These are phyloP conservation scores for Drosophila azteca DNA, from an alignment of 1,140 invertebrate species.

Conservation along the genomic window DNA sequence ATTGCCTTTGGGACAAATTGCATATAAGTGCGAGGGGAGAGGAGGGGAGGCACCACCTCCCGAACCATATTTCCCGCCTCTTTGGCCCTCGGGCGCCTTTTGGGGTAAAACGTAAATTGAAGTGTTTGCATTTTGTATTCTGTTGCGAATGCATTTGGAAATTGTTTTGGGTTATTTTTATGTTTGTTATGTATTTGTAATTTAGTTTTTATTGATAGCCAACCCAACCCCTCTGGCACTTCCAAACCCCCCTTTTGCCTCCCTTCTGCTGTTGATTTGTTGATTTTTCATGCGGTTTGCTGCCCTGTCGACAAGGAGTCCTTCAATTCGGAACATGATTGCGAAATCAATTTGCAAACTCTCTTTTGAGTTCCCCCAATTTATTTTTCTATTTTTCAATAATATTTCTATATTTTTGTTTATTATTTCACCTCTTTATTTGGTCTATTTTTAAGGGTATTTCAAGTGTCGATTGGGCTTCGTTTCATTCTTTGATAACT, in stretches of 20 bases:
- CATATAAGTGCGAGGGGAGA: constrained; percentile 12
- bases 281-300: constrained; percentile 34
- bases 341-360: too few relatives aligned
- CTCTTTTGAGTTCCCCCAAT: too few relatives aligned
- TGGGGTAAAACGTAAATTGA: constrained; percentile 49
- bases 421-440: constrained; percentile 38
- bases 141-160: constrained; percentile 37
- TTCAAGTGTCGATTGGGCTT: too few relatives aligned
- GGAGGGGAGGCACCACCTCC: constrained; percentile 14
- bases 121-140: constrained; percentile 70
- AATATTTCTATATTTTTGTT: neutral
- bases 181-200: constrained; percentile 68
- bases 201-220: constrained; percentile 67
- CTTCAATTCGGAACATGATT: too few relatives aligned
- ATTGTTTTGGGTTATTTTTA: constrained; percentile 54
- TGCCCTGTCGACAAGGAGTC: too few relatives aligned
- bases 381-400: constrained; percentile 16
- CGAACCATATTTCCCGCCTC: neutral
- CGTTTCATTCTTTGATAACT: too few relatives aligned
- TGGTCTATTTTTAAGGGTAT: constrained; percentile 8
- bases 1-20: constrained; percentile 43
- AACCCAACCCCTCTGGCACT: neutral
- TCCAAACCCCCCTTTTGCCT: neutral
- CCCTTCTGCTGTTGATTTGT: constrained; percentile 31
- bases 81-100: constrained; percentile 16